These are phyloP conservation scores for Phalera bucephala DNA, from an alignment of 2,888 invertebrate species.

Conservation along the genomic window DNA sequence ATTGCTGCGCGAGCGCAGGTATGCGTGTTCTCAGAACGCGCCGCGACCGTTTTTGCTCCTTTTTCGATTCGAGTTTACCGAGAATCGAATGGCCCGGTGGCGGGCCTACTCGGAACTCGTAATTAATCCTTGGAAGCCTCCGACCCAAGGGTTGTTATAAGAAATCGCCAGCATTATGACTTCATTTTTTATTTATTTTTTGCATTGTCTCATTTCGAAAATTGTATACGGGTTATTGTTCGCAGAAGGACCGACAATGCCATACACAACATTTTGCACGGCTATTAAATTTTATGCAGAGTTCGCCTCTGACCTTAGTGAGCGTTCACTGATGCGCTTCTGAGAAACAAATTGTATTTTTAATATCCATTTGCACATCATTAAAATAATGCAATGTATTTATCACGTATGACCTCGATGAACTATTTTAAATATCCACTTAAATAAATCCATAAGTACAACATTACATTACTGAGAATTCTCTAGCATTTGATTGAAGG, in stretches of 20 bases:
- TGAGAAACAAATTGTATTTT: conserved; percentile 27
- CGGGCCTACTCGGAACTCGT: conserved; percentile 80
- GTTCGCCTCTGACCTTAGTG: conserved; percentile 58
- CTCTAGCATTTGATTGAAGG: neutral
- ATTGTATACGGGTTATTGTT: conserved; percentile 66
- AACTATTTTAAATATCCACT: neutral
- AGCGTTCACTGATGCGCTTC: conserved; percentile 43
- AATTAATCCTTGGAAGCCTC: conserved; percentile 83
- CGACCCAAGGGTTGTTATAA: conserved; percentile 77
- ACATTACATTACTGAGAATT: neutral
- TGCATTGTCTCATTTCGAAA: conserved; percentile 70
- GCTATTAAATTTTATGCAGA: conserved; percentile 50
- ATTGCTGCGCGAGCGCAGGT: conserved; percentile 72
- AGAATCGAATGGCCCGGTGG: conserved; percentile 81
- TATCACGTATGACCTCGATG: conserved; percentile 1
- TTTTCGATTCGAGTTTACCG: conserved; percentile 80
- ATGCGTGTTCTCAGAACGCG: conserved; percentile 77
- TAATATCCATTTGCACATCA: conserved; percentile 7
- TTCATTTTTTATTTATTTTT: conserved; percentile 62
- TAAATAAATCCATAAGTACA: neutral
- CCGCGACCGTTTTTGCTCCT: conserved; percentile 77
- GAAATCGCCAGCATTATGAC: conserved; percentile 73
- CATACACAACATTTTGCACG: conserved; percentile 32
- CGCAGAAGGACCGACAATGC: conserved; percentile 52
- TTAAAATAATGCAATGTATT: conserved; percentile 1